Evolutionary conservation across 2,888 invertebrate species (phyloP).

Genomic region (Drosophila gaucha): DNA sequence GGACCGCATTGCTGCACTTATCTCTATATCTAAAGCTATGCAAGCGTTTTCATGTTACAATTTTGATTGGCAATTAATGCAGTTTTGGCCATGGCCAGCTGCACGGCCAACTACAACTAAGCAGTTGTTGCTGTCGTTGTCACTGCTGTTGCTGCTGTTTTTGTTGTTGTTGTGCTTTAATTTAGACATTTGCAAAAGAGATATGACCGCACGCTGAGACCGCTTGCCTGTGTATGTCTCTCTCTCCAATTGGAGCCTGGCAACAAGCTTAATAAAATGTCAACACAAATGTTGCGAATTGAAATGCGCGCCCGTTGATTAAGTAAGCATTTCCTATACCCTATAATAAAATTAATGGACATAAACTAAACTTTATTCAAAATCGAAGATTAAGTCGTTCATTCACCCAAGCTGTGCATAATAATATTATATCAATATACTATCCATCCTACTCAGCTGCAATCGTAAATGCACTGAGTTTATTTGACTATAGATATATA

Average conservation of each 20-base stretch:
- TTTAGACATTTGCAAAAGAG: conserved; percentile 74
- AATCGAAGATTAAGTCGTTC: background rate
- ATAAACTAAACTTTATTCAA: background rate
- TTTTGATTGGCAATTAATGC: conserved; percentile 76
- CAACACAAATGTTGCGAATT: conserved; percentile 74
- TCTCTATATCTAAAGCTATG: conserved; percentile 42
- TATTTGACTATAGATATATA: too few relatives aligned
- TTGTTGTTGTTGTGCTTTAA: conserved; percentile 56
- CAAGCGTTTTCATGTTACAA: conserved; percentile 63
- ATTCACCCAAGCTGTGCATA: background rate
- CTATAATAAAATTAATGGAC: too few relatives aligned
- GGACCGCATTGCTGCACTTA: conserved; percentile 23
- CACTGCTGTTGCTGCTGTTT: conserved; percentile 6
- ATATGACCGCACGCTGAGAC: conserved; percentile 70
- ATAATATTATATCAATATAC: background rate
- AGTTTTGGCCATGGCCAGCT: conserved; percentile 43
- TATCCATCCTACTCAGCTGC: background rate
- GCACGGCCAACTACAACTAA: conserved; percentile 11
- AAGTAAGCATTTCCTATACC: conserved; percentile 24
- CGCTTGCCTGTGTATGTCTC: conserved; percentile 21
- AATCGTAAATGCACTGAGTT: background rate
- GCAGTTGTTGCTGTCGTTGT: conserved; percentile 7
- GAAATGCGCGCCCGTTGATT: conserved; percentile 43
- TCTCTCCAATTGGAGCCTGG: conserved; percentile 16
- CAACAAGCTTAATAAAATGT: conserved; percentile 74